Base-by-base conservation (phyloP, 2,113 vertebrate genomes). In the Onychostruthus taczanowskii region DNA sequence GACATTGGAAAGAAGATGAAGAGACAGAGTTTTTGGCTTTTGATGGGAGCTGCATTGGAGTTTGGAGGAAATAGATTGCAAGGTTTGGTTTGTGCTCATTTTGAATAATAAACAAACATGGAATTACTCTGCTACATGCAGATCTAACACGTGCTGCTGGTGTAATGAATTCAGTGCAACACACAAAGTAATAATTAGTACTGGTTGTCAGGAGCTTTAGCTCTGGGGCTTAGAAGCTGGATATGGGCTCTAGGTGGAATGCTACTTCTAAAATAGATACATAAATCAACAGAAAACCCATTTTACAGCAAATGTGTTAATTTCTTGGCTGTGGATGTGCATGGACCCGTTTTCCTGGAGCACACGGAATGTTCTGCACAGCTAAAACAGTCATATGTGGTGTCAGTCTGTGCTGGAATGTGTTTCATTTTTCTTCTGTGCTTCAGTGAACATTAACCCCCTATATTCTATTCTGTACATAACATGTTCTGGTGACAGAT, bases 321-420 rank as follows among this genome's bases (percentile, higher is more conserved):
- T 63, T 84, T 35, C 39, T 66, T 93, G 78, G n/a, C 78, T 91
- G 46, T 0, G 6, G 41, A 76, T 7, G 0, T 70, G 46, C 44
- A 67, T 7, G 41, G 68, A 37, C 88, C 24, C 0, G 0, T 85
- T 93, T 83, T 87, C 22, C 67, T 85, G 23, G 50, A 90, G 68
- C 4, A 6, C 1, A 1, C 0, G 7, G 4, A 61, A 35, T 52
- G 35, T 82, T 88, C 76, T 81, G 41, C 6, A 0, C 62, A 52
- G 52, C 74, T 89, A 10, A 72, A 93, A 91, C 64, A 86, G 72
- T 66, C 19, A 4, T 39, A 24, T 5, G 4, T 87, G 52, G 47
- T 70, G 46, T 50, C 15, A 12, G 61, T 80, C 61, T 62, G 30
- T 55, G 37, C 61, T 23, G 62, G 66, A 86, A 44, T 46, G 21